Evolutionary conservation across 2,797 vertebrate genomes (phyloP).

Genomic region (Thripadectes ignobilis): DNA sequence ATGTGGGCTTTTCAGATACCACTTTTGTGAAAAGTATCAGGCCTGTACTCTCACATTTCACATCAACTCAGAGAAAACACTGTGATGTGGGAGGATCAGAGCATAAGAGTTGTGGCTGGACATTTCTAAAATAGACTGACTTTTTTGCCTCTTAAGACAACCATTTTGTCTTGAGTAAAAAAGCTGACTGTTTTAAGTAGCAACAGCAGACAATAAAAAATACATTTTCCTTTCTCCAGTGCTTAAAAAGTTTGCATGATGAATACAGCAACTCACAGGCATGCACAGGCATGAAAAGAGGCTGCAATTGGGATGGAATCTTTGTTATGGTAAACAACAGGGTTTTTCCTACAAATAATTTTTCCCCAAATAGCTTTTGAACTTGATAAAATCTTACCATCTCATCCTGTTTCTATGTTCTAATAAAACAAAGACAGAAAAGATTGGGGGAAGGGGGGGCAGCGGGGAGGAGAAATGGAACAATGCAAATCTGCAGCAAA

Average conservation of each 20-base stretch:
- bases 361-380: neutral
- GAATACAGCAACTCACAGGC: neutral
- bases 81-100: neutral
- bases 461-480: too few relatives aligned
- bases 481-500: neutral
- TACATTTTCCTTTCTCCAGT: neutral
- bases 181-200: neutral
- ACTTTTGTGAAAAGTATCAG: neutral
- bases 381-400: neutral
- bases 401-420: neutral
- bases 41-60: neutral
- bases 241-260: neutral
- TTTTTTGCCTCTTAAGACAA: neutral
- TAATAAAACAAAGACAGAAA: neutral
- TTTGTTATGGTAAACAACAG: fast-evolving
- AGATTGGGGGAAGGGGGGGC: neutral
- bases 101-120: too few relatives aligned
- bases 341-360: neutral
- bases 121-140: neutral
- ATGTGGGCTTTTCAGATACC: neutral
- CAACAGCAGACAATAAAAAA: neutral
- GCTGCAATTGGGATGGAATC: neutral
- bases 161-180: neutral
- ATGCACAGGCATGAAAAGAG: neutral
- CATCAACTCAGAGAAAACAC: neutral